Base-by-base conservation (phyloP, 2,113 vertebrate genomes). In the Tor tambroides region DNA sequence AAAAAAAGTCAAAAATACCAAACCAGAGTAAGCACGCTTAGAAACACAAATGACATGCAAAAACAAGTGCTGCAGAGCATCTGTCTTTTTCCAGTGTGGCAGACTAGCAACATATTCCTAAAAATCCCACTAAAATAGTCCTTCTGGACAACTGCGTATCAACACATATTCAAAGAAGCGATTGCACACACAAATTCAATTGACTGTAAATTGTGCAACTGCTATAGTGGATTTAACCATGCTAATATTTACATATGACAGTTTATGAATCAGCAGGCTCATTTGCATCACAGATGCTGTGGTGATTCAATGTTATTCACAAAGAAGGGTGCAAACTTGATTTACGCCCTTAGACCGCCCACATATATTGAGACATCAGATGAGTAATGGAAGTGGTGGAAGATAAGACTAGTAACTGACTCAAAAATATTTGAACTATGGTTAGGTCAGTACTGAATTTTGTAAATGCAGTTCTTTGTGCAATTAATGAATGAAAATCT, bases 241-340 rank as follows among this genome's bases (percentile, higher is more conserved):
- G 21, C 38, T 74, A 76, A 63, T 82, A 87, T 80, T 88, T 74
- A 80, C 49, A 83, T 65, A 26, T 35, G 28, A 65, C 72, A 84
- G 67, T 61, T 75, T 83, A 84, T 84, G 74, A 86, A 88, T 79
- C 74, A 41, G 61, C n/a, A 54, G 65, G 15, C 30, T 67, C 26
- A 86, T 89, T 85, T 89, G 83, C 83, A 86, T 86, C 80, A 77
- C 26, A 79, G 26, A 82, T 38, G n/a, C 69, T 41, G 41, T 32
- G 74, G 28, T 51, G 74, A 67, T 83, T 75, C 61, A 26, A 19
- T 76, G 32, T 43, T 77, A 56, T 85, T 74, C 38, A 81, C 59
- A 38, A 59, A 63, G n/a, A 10, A 79, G 69, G 21, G 30, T 56
- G 19, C n/a, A 43, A 14, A 19, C 26, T 80, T 78, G 72, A 74